Percentiles rank a stretch among this genome's conserved stretches.
phyloP scores from a whole-genome alignment of 2,797 vertebrate genomes.

The Sphenodon punctatus region DNA sequence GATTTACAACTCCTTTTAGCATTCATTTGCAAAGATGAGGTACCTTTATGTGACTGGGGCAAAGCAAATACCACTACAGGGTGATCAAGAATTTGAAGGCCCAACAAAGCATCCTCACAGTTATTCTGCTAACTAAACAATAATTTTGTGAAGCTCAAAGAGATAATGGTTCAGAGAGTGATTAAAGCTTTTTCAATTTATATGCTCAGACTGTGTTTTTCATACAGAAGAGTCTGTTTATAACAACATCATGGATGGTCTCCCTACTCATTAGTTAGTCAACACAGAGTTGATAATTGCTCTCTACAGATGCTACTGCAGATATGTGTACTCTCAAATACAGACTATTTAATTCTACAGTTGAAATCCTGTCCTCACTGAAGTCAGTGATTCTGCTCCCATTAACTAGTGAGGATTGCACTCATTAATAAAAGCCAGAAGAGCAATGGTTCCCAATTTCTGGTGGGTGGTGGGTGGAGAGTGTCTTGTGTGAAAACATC shows the following conservation, averaged over 20 bases:
- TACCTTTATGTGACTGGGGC: neutral
- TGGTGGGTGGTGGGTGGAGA: too few relatives aligned
- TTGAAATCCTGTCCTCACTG: too few relatives aligned
- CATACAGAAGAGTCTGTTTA: constrained; percentile 27
- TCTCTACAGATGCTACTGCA: constrained; percentile 33
- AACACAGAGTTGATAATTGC: constrained; percentile 39
- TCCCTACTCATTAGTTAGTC: constrained; percentile 19
- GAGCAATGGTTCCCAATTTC: too few relatives aligned
- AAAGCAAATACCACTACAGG: neutral
- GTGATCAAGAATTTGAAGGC: neutral
- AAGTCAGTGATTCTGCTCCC: too few relatives aligned
- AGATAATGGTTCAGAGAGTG: neutral
- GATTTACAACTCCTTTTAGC: constrained; percentile 6
- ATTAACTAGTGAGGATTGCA: too few relatives aligned
- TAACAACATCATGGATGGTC: neutral
- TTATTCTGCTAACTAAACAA: constrained; percentile 5
- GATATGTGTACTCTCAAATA: neutral
- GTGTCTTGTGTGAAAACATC: too few relatives aligned
- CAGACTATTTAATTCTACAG: too few relatives aligned
- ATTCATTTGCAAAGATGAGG: constrained; percentile 11
- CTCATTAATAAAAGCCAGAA: too few relatives aligned
- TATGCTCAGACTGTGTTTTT: constrained; percentile 30
- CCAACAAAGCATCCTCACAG: neutral
- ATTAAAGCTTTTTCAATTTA: constrained; percentile 17
- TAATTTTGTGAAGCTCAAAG: constrained; percentile 9